Evolutionary conservation across 2,113 vertebrate species (phyloP).

Genomic region (Hiodon alosoides): DNA sequence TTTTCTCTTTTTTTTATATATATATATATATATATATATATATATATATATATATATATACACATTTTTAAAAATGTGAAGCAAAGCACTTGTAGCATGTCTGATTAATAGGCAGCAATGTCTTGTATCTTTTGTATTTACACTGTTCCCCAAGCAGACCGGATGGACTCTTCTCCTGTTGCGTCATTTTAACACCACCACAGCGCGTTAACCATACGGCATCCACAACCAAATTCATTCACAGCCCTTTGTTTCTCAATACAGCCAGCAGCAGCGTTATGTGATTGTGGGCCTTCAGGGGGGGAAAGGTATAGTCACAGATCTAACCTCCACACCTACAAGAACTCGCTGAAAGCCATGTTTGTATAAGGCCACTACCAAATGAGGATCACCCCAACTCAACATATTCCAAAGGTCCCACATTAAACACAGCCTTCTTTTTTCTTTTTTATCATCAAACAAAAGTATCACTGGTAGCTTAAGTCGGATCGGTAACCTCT

Average conservation of each 20-base stretch:
- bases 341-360: constrained; percentile 76
- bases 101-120: constrained; percentile 56
- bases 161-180: background rate
- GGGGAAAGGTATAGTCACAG: background rate
- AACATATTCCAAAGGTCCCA: constrained; percentile 28
- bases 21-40: no score
- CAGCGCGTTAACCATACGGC: background rate
- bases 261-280: background rate
- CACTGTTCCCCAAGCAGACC: constrained; percentile 49
- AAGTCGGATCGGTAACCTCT: background rate
- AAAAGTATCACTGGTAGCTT: constrained; percentile 4
- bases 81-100: constrained; percentile 66
- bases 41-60: constrained; percentile 35
- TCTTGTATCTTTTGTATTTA: constrained; percentile 53
- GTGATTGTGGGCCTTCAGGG: constrained; percentile 1
- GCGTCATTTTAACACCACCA: background rate
- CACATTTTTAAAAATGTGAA: constrained; percentile 51
- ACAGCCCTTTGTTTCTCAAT: constrained; percentile 12
- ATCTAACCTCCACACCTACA: constrained; percentile 32
- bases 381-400: constrained; percentile 63
- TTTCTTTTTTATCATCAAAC: constrained; percentile 10
- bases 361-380: constrained; percentile 88
- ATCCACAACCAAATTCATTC: background rate
- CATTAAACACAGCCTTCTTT: background rate
- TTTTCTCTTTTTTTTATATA: no score